Percentiles rank a stretch among this genome's conserved stretches.
phyloP scores from a whole-genome alignment of 2,888 invertebrate genomes.

The Brassicogethes aeneus region DNA sequence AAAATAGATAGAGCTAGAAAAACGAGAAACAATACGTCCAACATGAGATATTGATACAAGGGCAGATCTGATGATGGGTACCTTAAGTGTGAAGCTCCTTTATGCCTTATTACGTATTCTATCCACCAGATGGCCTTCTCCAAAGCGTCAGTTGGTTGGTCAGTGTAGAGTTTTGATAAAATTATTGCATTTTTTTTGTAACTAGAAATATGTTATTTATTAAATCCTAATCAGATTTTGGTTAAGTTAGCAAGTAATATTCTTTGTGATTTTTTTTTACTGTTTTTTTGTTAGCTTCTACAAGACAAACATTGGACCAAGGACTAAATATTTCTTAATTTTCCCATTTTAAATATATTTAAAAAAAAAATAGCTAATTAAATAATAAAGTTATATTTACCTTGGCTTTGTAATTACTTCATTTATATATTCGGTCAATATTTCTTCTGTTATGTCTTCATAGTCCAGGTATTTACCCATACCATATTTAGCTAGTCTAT shows the following conservation, averaged over 20 bases:
- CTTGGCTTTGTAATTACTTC: constrained; percentile 16
- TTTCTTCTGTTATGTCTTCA: constrained; percentile 15
- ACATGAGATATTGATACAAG: constrained; percentile 38
- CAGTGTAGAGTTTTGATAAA: constrained; percentile 15
- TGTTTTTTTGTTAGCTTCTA: too few species aligned
- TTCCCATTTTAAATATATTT: too few species aligned
- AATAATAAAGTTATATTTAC: constrained; percentile 7
- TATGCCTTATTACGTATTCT: constrained; percentile 42
- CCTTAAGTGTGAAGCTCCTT: constrained; percentile 23
- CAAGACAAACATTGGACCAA: too few species aligned
- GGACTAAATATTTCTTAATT: too few species aligned
- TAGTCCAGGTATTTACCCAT: constrained; percentile 17
- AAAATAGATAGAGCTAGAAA: too few species aligned
- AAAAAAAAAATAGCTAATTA: neutral
- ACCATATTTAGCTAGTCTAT: constrained; percentile 18
- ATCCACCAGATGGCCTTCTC: constrained; percentile 32
- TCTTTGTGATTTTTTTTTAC: too few species aligned
- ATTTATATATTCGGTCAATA: constrained; percentile 10
- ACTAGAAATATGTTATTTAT: constrained; percentile 11
- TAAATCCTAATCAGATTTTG: too few species aligned
- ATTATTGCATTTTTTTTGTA: constrained; percentile 18
- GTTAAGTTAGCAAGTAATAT: too few species aligned
- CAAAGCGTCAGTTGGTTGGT: constrained; percentile 19
- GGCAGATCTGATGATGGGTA: constrained; percentile 35
- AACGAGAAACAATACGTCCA: constrained; percentile 32